Conservation (phyloP, 1,140 invertebrate species). For the Oryzaephilus surinamensis region DNA sequence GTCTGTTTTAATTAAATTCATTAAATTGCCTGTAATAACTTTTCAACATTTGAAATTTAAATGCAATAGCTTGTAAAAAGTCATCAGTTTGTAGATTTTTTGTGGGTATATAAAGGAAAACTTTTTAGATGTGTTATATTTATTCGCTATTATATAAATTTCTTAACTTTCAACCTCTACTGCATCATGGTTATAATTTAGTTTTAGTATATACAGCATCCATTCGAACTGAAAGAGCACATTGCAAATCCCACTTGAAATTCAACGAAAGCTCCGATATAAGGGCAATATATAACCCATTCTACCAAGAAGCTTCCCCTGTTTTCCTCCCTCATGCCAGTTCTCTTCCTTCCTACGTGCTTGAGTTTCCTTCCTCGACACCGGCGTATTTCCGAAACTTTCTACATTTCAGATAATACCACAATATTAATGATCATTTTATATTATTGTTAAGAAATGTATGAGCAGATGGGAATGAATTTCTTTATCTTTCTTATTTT, state of each 20-base stretch:
- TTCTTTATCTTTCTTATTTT: no score
- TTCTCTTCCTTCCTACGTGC: constrained; percentile 22
- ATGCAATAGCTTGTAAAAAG: no score
- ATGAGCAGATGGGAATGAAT: no score
- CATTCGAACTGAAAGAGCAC: constrained; percentile 2
- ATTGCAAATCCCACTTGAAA: constrained; percentile 28
- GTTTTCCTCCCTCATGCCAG: constrained; percentile 11
- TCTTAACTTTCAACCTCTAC: no score
- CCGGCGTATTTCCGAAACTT: constrained; percentile 27
- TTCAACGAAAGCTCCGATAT: constrained; percentile 24
- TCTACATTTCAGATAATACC: constrained; percentile 27
- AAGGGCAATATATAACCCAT: constrained; percentile 29
- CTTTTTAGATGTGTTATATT: no score
- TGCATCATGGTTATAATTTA: no score
- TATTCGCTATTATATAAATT: no score
- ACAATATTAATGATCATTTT: constrained; percentile 29
- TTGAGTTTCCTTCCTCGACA: constrained; percentile 30
- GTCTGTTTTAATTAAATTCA: no score
- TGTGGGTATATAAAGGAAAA: no score
- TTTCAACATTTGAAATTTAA: no score
- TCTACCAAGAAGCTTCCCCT: constrained; percentile 6
- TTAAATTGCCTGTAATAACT: no score
- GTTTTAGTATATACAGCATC: constrained; percentile 16
- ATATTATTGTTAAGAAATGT: constrained; percentile 3
- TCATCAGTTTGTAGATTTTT: no score